Conservation (phyloP, 2,888 invertebrate species). For the Ashinkailepas kermadecensis region DNA sequence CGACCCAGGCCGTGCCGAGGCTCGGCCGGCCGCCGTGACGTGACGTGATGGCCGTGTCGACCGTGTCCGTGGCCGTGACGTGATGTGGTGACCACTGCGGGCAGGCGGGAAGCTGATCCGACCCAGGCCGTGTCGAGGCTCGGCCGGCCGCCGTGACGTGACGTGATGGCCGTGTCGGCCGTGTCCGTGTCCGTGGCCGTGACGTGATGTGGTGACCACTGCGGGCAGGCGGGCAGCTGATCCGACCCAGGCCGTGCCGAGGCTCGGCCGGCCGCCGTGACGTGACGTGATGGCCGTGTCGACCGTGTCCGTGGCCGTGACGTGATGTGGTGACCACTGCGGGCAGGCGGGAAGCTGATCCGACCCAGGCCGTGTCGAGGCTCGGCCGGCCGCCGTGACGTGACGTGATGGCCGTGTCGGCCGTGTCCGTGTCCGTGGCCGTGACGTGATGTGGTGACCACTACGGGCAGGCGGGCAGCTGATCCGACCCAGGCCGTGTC, state of each 20-base stretch:
- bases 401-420: conserved; percentile 55
- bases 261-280: conserved; percentile 60
- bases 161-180: conserved; percentile 57
- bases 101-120: not conserved
- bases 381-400: not conserved
- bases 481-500: not conserved
- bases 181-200: conserved; percentile 95
- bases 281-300: no score
- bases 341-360: not conserved
- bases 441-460: conserved; percentile 44
- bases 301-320: no score
- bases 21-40: conserved; percentile 60
- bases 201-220: no score
- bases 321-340: no score
- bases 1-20: not conserved
- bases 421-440: conserved; percentile 93
- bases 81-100: no score
- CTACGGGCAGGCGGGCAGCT: not conserved
- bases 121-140: not conserved
- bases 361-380: not conserved
- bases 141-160: not conserved
- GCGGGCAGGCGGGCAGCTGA: not conserved
- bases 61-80: no score
- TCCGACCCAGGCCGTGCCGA: not conserved
- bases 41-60: no score